Conservation (phyloP, 2,888 invertebrate genomes). For the Cephus sareptanus region DNA sequence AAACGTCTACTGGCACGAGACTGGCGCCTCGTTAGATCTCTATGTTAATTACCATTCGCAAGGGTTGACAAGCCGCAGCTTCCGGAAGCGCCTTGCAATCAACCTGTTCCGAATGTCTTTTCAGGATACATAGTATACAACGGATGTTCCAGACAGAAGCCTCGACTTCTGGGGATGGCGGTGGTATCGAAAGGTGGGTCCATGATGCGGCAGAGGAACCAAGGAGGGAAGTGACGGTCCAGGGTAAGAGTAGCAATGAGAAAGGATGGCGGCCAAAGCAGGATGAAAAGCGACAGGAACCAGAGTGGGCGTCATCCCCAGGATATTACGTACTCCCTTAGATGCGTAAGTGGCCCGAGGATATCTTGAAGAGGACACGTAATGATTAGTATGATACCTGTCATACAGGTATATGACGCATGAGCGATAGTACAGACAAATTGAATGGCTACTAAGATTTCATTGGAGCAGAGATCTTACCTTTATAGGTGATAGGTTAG, state of each 20-base stretch:
- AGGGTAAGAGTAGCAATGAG: not conserved
- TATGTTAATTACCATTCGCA: too few species aligned
- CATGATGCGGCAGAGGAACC: not conserved
- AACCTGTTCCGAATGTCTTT: not conserved
- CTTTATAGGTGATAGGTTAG: slow-evolving; percentile 33
- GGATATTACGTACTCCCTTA: not conserved
- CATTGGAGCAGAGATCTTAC: slow-evolving; percentile 18
- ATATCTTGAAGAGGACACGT: not conserved
- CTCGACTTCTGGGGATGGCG: not conserved
- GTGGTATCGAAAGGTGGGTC: not conserved
- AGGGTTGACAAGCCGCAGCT: not conserved
- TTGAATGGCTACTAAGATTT: not conserved
- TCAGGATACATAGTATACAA: not conserved
- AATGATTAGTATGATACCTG: not conserved
- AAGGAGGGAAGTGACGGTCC: not conserved
- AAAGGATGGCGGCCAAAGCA: not conserved
- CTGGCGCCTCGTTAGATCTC: too few species aligned
- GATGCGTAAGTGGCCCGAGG: not conserved
- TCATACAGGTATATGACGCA: not conserved
- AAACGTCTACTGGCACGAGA: too few species aligned
- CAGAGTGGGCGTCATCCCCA: not conserved
- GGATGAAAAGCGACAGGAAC: not conserved
- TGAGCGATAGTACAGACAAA: not conserved
- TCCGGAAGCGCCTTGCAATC: not conserved
- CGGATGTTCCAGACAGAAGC: not conserved